phyloP scores from a whole-genome alignment of 2,888 invertebrate species.

The Eudemis profundana region DNA sequence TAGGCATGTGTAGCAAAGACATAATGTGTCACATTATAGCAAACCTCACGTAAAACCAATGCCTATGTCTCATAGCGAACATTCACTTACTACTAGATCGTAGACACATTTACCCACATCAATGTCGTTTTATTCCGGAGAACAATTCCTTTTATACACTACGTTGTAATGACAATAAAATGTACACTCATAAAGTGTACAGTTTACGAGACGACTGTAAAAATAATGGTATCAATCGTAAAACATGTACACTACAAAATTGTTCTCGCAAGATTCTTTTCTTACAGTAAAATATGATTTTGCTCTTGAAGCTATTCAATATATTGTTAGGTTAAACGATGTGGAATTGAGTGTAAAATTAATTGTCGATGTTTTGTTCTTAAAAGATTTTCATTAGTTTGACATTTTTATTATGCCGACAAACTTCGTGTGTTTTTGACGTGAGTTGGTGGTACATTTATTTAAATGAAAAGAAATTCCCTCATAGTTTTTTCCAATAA shows the following conservation, averaged over 20 bases:
- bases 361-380: too few species aligned
- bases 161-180: slow-evolving; percentile 48
- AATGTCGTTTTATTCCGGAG: slow-evolving; percentile 24
- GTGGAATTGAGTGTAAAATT: too few species aligned
- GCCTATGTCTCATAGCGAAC: too few species aligned
- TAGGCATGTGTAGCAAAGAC: too few species aligned
- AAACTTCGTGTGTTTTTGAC: too few species aligned
- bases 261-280: slow-evolving; percentile 49
- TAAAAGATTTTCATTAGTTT: too few species aligned
- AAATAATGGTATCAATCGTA: slow-evolving; percentile 62
- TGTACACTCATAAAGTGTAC: slow-evolving; percentile 59
- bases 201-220: slow-evolving; percentile 57
- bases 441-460: too few species aligned
- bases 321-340: background rate
- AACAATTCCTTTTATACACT: slow-evolving; percentile 44
- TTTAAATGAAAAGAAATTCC: too few species aligned
- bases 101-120: background rate
- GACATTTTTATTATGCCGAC: background rate
- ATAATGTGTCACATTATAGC: too few species aligned
- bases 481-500: too few species aligned
- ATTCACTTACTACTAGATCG: background rate
- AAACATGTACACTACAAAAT: slow-evolving; percentile 57
- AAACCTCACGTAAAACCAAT: too few species aligned
- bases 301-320: background rate
- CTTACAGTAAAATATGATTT: slow-evolving; percentile 27